Base-by-base conservation (phyloP, 2,888 invertebrate species). In the Aphelenchoides bicaudatus region DNA sequence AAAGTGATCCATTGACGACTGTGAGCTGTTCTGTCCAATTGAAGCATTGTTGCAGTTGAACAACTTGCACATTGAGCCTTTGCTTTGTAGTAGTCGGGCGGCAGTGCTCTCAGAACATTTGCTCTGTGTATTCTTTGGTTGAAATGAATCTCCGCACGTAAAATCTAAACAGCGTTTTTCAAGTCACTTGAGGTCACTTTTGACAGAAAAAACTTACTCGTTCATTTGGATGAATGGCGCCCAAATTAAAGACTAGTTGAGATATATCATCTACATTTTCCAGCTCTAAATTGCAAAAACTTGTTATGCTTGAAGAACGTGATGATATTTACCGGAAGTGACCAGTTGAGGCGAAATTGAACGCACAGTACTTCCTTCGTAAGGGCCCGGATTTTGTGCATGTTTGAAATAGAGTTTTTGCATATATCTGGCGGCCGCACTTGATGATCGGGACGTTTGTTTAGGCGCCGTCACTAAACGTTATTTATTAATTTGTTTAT, bases 281-380 rank as follows among this genome's bases (percentile, higher is more conserved):
- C n/a, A n/a, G 34, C 34, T 34, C 13, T 34, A 34, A 34, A 34
- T 34, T 16, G 13, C 16, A 16, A 13, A n/a, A n/a, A 43, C 43
- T 43, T n/a, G 25, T 25, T 43, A 6, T 19, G n/a, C 23, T 43
- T 25, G 10, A 21, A 19, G 43, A 21, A 19, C 34, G n/a, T n/a
- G 34, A n/a, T n/a, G n/a, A n/a, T n/a, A n/a, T n/a, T n/a, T n/a
- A n/a, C n/a, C n/a, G n/a, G n/a, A n/a, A n/a, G n/a, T n/a, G n/a
- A n/a, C n/a, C n/a, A n/a, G n/a, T n/a, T n/a, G n/a, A n/a, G 34
- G 34, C 43, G 25, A 10, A 19, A 25, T 21, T 8, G 16, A 19
- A 6, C 43, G 43, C 25, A 43, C 43, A 25, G 43, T 43, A 43
- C 16, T 21, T n/a, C 43, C 43, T 21, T 43, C 43, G 43, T 43